phyloP scores from a whole-genome alignment of 2,797 vertebrate species.

The Catostomus latipinnis region DNA sequence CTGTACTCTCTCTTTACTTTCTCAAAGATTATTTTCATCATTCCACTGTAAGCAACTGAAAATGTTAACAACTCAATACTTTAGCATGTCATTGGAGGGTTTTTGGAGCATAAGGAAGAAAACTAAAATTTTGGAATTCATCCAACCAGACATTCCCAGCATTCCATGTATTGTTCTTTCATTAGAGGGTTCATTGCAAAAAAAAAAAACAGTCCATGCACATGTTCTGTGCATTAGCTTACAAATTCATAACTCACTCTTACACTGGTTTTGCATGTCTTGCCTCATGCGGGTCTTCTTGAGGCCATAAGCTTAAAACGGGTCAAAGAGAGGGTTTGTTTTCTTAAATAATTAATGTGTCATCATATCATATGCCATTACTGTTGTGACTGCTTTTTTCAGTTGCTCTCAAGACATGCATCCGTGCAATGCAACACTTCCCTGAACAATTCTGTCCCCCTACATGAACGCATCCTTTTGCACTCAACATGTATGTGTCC shows the following conservation, averaged over 20 bases:
- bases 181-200: constrained; percentile 68
- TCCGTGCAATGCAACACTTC: neutral
- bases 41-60: constrained; percentile 34
- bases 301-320: constrained; percentile 57
- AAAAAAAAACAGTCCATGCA: constrained; percentile 64
- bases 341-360: constrained; percentile 69
- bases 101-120: constrained; percentile 56
- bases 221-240: constrained; percentile 25
- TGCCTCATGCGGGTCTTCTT: constrained; percentile 53
- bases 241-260: neutral
- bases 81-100: constrained; percentile 72
- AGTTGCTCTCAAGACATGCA: constrained; percentile 46
- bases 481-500: no score
- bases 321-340: constrained; percentile 63
- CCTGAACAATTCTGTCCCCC: constrained; percentile 4
- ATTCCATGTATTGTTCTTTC: constrained; percentile 60
- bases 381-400: constrained; percentile 40
- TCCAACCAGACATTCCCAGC: constrained; percentile 49
- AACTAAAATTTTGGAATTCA: constrained; percentile 67
- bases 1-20: neutral
- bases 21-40: neutral
- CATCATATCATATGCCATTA: constrained; percentile 38
- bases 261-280: constrained; percentile 14
- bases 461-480: no score
- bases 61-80: constrained; percentile 54